A percentile compares a stretch with the other conserved stretches of the same genome.
Conservation (phyloP, 1,140 invertebrate genomes). For the Thalassaphorura encarpata region DNA sequence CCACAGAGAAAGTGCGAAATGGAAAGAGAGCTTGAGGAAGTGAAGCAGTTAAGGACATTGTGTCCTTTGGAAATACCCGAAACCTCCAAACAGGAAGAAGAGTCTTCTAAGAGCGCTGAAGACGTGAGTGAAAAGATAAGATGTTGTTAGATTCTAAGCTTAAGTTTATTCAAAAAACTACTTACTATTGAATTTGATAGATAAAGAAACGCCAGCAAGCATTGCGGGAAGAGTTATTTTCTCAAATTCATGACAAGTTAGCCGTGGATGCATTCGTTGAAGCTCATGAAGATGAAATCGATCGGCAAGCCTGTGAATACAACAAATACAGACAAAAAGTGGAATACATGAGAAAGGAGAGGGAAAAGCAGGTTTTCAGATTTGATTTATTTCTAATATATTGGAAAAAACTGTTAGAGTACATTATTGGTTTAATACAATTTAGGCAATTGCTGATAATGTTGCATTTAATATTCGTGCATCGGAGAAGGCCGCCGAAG, state of each 20-base stretch:
- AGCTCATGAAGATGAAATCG: conserved; percentile 25
- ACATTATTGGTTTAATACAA: no score
- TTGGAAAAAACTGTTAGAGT: no score
- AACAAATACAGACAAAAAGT: conserved; percentile 19
- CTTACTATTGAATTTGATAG: conserved; percentile 11
- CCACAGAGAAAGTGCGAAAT: conserved; percentile 7
- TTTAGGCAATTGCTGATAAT: conserved; percentile 26
- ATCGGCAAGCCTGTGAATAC: conserved; percentile 29
- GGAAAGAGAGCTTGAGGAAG: conserved; percentile 1
- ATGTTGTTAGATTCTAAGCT: no score
- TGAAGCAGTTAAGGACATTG: conserved; percentile 4
- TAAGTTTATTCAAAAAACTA: no score
- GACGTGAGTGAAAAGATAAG: no score
- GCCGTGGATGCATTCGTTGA: conserved; percentile 22
- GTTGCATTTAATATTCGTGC: conserved; percentile 12
- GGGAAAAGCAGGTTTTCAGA: conserved; percentile 24
- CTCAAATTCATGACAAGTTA: conserved; percentile 25
- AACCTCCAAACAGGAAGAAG: not conserved
- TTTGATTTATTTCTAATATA: no score
- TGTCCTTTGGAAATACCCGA: not conserved
- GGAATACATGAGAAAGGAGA: conserved; percentile 17
- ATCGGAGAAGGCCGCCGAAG: conserved; percentile 20
- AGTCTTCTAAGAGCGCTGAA: no score
- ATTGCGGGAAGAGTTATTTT: conserved; percentile 7
- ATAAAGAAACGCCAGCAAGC: conserved; percentile 4